Conservation (phyloP, 2,113 vertebrate species). For the Elgaria multicarinata region DNA sequence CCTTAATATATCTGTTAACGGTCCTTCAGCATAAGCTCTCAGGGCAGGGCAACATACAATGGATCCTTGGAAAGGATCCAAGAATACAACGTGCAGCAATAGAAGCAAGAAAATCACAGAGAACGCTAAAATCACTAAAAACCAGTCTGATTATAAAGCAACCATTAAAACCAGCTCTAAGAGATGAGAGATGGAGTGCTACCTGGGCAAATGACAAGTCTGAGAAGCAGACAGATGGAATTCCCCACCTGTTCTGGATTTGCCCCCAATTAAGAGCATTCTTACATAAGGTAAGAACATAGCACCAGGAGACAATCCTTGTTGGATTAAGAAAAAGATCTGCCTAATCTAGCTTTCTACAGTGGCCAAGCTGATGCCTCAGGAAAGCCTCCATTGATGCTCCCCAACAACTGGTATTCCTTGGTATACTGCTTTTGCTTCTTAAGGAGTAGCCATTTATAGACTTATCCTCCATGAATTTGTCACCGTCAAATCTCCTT, state of each 20-base stretch:
- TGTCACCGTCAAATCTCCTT: no score
- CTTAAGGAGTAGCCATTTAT: no score
- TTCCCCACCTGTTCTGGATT: neutral
- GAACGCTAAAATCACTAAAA: neutral
- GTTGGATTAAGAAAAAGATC: no score
- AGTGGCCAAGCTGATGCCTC: neutral
- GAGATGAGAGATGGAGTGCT: neutral
- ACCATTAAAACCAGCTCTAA: neutral
- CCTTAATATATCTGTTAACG: no score
- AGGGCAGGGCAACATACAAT: neutral
- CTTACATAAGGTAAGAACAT: neutral
- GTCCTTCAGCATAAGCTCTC: neutral
- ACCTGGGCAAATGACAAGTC: neutral
- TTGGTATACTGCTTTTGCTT: no score
- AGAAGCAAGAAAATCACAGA: neutral
- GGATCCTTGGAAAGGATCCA: neutral
- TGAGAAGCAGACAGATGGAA: neutral
- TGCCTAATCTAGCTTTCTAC: neutral
- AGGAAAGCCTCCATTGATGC: no score
- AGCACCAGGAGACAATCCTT: no score
- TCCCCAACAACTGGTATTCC: no score
- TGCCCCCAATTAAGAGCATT: neutral
- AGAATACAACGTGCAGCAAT: no score
- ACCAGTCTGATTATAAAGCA: neutral
- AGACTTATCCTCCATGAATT: no score